Conservation (phyloP, 2,888 invertebrate species). For the Epinotia brunnichana region DNA sequence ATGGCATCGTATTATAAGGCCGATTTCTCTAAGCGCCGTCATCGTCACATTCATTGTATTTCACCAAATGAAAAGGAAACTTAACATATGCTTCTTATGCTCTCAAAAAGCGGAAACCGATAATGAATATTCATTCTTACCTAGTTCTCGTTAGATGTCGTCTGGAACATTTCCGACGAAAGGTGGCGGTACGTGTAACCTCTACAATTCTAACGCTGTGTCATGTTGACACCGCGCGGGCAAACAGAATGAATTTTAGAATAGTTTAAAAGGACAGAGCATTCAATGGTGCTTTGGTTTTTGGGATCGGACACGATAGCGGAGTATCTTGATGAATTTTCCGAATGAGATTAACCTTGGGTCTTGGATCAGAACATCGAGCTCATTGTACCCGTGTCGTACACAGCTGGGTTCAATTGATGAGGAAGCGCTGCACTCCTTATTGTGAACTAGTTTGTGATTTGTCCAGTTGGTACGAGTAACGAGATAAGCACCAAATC, state of each 20-base stretch:
- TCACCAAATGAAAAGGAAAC: not conserved
- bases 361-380: no score
- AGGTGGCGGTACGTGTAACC: conserved; percentile 42
- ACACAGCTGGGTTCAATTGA: no score
- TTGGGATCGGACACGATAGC: not conserved
- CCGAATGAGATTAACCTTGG: no score
- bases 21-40: not conserved
- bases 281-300: not conserved
- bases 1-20: not conserved
- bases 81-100: not conserved
- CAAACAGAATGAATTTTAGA: conserved; percentile 1
- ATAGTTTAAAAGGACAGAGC: not conserved
- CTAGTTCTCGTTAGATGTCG: conserved; percentile 27
- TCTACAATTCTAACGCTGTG: conserved; percentile 13
- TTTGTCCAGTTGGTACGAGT: not conserved
- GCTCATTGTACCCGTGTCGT: no score
- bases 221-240: conserved; percentile 14
- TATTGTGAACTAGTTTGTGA: not conserved
- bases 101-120: conserved; percentile 20
- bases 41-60: not conserved
- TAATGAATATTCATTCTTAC: conserved; percentile 37
- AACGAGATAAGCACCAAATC: no score
- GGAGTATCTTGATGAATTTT: not conserved
- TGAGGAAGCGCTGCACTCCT: not conserved
- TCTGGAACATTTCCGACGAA: conserved; percentile 38